Evolutionary conservation across 2,797 vertebrate species (phyloP).

Genomic region (Arnoldichthys spilopterus): DNA sequence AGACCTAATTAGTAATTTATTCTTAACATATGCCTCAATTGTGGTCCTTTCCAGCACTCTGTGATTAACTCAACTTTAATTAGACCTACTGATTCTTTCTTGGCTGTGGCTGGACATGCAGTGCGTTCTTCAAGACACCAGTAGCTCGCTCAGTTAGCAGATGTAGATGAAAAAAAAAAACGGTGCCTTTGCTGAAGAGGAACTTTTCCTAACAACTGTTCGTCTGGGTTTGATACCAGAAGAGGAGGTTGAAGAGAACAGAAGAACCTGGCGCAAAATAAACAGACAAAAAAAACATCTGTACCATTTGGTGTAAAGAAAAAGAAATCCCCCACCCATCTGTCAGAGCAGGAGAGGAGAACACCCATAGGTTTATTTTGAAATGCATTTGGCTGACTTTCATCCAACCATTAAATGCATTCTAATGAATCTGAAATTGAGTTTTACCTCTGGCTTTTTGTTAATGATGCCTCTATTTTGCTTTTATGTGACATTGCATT

Average conservation of each 20-base stretch:
- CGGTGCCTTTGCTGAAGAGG: slow-evolving; percentile 60
- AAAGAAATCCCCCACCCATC: slow-evolving; percentile 36
- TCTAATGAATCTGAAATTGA: slow-evolving; percentile 52
- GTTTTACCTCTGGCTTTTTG: slow-evolving; percentile 55
- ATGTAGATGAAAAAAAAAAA: slow-evolving; percentile 57
- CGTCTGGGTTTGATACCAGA: slow-evolving; percentile 43
- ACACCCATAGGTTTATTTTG: slow-evolving; percentile 54
- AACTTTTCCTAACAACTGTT: slow-evolving; percentile 51
- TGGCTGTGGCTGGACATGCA: slow-evolving; percentile 68
- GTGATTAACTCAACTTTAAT: slow-evolving; percentile 86
- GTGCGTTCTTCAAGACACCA: slow-evolving; percentile 68
- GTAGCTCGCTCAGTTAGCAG: slow-evolving; percentile 39
- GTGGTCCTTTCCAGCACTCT: slow-evolving; percentile 84
- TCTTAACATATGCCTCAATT: slow-evolving; percentile 87
- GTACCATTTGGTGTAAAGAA: slow-evolving; percentile 42
- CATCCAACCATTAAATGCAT: slow-evolving; percentile 54
- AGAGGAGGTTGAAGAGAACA: slow-evolving; percentile 21
- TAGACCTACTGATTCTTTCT: slow-evolving; percentile 79
- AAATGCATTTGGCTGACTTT: slow-evolving; percentile 51
- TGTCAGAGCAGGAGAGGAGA: slow-evolving; percentile 39
- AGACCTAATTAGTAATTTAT: slow-evolving; percentile 86
- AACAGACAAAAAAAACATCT: slow-evolving; percentile 33
- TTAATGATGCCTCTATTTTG: slow-evolving; percentile 51
- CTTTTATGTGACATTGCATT: slow-evolving; percentile 31
- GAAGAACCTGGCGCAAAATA: background rate